Base-by-base conservation (phyloP, 2,113 vertebrate genomes). In the Orthonyx spaldingii region DNA sequence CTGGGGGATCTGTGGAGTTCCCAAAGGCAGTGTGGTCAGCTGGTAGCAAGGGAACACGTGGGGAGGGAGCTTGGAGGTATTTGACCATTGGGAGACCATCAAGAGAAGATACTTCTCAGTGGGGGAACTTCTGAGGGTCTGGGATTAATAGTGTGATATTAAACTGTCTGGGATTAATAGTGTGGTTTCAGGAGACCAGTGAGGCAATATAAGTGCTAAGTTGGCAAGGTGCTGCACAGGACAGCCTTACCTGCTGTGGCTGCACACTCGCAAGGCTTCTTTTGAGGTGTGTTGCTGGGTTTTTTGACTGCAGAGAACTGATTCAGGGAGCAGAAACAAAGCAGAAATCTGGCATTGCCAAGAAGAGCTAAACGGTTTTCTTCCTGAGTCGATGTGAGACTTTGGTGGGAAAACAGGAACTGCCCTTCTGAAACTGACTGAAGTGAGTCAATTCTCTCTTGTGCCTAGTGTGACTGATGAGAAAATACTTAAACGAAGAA, bases 251-350 rank as follows among this genome's bases (percentile, higher is more conserved):
- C 37, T 84, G 42, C 41, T 18, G 3, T 13, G 39, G 22, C 47
- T 66, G 52, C 65, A 24, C 3, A 3, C 21, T 63, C 1, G 0
- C 1, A 3, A 7, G 15, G 33, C 42, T 80, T 60, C 60, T 84
- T 74, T 70, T 39, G 28, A 55, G 47, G 39, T 46, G 20, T 65
- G 13, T 28, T 72, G 39, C 9, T 89, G 32, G 5, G 1, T 30
- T 80, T 68, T 94, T 81, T 74, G n/a, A 22, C 13, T 84, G 11
- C 9, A 1, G 5, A 53, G 64, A 49, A 52, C 13, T 76, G 53
- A 35, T 66, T 74, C 8, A 35, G 22, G 11, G n/a, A 81, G 56
- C 47, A 84, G 69, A 80, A 80, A 32, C 55, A 33, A 7, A 47
- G 75, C 66, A 80, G 68, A 89, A 93, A 61, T 35, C 13, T 70